Percentiles rank a stretch among this genome's conserved stretches.
These are phyloP conservation scores for Harpalus rubripes DNA, from an alignment of 2,888 invertebrate species.

Conservation along the genomic window DNA sequence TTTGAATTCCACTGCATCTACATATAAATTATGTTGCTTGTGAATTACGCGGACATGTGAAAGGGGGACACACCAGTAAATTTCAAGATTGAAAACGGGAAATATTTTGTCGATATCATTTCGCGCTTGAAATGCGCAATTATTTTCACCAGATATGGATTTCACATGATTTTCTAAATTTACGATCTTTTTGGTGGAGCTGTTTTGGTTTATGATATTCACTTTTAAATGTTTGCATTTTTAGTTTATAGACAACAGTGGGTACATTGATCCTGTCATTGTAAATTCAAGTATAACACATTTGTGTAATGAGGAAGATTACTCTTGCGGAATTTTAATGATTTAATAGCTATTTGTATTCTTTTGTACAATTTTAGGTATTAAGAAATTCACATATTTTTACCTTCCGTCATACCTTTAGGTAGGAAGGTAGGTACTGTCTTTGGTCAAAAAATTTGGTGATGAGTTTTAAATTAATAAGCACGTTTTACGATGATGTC, in stretches of 20 bases:
- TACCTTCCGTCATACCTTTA: no score
- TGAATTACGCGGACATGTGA: constrained; percentile 42
- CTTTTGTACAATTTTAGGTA: no score
- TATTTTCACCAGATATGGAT: constrained; percentile 31
- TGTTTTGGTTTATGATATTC: background rate
- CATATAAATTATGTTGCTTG: constrained; percentile 51
- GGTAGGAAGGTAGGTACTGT: no score
- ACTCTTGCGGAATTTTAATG: background rate
- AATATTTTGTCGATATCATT: constrained; percentile 40
- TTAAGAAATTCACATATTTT: no score
- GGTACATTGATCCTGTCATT: background rate
- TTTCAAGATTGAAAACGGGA: constrained; percentile 43
- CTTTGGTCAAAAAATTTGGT: no score
- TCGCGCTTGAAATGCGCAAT: constrained; percentile 31
- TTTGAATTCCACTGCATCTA: constrained; percentile 50
- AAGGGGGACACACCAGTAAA: constrained; percentile 44
- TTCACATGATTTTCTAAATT: constrained; percentile 28
- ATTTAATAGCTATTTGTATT: no score
- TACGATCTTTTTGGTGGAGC: background rate
- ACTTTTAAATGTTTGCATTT: background rate
- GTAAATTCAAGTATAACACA: background rate
- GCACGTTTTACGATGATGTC: no score
- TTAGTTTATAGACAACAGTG: background rate
- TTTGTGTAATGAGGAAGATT: background rate
- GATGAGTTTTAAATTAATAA: no score